phyloP scores from a whole-genome alignment of 1,140 invertebrate genomes.

The Magallana gigas region DNA sequence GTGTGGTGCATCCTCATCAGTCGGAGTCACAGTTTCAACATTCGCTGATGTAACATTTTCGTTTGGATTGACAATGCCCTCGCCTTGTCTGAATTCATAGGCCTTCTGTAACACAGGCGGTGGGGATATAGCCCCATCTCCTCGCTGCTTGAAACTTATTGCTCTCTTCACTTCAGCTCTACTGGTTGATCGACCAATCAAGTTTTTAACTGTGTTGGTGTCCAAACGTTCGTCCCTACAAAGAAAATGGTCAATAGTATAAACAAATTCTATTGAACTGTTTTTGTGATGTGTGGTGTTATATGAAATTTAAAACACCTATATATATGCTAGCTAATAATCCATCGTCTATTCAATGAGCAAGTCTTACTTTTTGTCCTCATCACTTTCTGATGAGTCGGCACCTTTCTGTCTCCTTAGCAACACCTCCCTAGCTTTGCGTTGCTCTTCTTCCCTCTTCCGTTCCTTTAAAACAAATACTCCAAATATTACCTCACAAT shows the following conservation, averaged over 20 bases:
- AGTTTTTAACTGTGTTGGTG: constrained; percentile 69
- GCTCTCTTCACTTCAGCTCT: constrained; percentile 66
- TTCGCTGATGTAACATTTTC: neutral
- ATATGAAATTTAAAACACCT: neutral
- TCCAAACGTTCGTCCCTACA: constrained; percentile 62
- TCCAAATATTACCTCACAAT: neutral
- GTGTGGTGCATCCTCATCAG: constrained; percentile 61
- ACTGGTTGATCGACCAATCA: constrained; percentile 74
- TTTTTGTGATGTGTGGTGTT: no score
- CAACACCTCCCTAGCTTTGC: constrained; percentile 83
- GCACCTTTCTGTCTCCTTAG: constrained; percentile 74
- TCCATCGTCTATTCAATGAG: no score
- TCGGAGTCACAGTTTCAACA: constrained; percentile 21
- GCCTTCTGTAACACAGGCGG: constrained; percentile 71
- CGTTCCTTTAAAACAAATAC: constrained; percentile 81
- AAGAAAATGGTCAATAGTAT: neutral
- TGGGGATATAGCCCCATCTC: constrained; percentile 60
- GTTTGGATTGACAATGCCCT: constrained; percentile 53
- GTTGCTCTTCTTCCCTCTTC: constrained; percentile 85
- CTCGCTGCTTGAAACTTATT: constrained; percentile 68
- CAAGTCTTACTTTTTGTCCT: constrained; percentile 54
- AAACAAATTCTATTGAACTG: no score
- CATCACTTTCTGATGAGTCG: constrained; percentile 76
- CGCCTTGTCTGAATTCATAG: constrained; percentile 67
- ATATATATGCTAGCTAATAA: neutral